A percentile compares a stretch with the other conserved stretches of the same genome.
These are phyloP conservation scores for Nemoura dubitans DNA, from an alignment of 2,888 invertebrate species.

Conservation along the genomic window DNA sequence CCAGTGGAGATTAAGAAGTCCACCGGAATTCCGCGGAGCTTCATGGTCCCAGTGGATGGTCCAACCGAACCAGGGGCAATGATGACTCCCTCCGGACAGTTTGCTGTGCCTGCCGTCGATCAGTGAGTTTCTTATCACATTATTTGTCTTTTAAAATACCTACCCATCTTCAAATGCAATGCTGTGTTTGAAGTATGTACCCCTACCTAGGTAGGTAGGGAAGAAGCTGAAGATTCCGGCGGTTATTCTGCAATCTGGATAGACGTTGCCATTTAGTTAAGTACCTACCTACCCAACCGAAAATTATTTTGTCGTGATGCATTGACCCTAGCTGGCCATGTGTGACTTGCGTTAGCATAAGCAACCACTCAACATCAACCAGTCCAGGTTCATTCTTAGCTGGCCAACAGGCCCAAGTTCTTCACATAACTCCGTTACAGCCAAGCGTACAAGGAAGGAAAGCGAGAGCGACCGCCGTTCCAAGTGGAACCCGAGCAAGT, in stretches of 20 bases:
- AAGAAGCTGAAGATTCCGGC: too few species aligned
- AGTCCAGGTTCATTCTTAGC: neutral
- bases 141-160: too few species aligned
- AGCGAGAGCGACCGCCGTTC: slow-evolving; percentile 74
- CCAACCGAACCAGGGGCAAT: slow-evolving; percentile 90
- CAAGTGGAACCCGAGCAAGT: slow-evolving; percentile 65
- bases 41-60: slow-evolving; percentile 92
- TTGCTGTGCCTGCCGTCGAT: slow-evolving; percentile 88
- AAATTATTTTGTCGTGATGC: too few species aligned
- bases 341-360: too few species aligned
- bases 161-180: too few species aligned
- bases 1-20: slow-evolving; percentile 87
- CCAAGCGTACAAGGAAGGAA: slow-evolving; percentile 81
- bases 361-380: too few species aligned
- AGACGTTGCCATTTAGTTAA: too few species aligned
- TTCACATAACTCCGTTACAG: slow-evolving; percentile 58
- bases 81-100: slow-evolving; percentile 87
- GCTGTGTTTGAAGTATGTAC: too few species aligned
- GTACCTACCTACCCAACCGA: too few species aligned
- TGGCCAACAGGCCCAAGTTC: neutral
- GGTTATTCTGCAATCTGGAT: too few species aligned
- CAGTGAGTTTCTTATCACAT: slow-evolving; percentile 69
- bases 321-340: too few species aligned
- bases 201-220: too few species aligned
- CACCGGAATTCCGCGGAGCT: slow-evolving; percentile 97